Percentiles rank a stretch among this genome's conserved stretches.
Conservation (phyloP, 2,113 vertebrate species). For the Syrrhaptes paradoxus region DNA sequence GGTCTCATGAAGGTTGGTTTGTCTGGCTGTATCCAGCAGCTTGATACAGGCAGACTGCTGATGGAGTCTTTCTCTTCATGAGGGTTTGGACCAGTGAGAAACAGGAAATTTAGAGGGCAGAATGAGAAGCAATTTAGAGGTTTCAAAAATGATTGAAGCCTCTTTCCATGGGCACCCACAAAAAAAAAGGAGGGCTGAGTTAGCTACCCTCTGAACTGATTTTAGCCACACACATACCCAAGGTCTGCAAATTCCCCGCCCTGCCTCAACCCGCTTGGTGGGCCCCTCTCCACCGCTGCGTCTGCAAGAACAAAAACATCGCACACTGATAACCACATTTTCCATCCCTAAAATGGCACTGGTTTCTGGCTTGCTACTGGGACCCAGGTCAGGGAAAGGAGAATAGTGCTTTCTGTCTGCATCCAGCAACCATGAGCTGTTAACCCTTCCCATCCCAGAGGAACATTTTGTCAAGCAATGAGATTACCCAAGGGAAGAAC, state of each 20-base stretch:
- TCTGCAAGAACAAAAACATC: neutral
- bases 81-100: neutral
- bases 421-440: neutral
- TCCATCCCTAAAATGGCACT: neutral
- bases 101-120: neutral
- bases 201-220: neutral
- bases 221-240: neutral
- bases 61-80: neutral
- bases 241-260: rapidly evolving
- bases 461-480: neutral
- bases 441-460: neutral
- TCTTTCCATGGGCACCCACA: neutral
- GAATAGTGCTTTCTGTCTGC: neutral
- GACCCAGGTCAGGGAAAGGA: neutral
- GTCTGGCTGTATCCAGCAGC: neutral
- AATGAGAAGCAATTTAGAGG: neutral
- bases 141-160: neutral
- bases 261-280: neutral
- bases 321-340: neutral
- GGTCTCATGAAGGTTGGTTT: neutral
- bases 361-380: neutral
- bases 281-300: neutral
- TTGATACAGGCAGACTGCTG: neutral
- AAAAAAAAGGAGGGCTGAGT: neutral
- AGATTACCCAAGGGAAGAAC: neutral